These are phyloP conservation scores for Apamea crenata DNA, from an alignment of 2,888 invertebrate genomes.

Conservation along the genomic window DNA sequence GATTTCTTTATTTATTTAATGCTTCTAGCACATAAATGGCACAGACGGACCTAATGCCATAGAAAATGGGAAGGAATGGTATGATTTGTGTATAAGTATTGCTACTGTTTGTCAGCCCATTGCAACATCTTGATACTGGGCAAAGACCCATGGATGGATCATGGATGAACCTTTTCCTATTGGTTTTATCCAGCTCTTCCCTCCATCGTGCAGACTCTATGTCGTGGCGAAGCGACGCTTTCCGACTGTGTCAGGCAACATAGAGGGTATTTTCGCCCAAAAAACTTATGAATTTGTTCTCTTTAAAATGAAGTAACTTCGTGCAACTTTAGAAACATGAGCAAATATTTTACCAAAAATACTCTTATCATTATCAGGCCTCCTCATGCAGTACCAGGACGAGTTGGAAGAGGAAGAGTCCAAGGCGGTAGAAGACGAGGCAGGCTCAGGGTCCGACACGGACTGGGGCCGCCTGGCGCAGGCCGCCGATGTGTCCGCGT, in stretches of 20 bases:
- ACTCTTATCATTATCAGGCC: constrained; percentile 68
- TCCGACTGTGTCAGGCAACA: not conserved
- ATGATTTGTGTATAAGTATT: too few relatives aligned
- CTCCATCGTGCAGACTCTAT: not conserved
- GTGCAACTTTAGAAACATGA: too few relatives aligned
- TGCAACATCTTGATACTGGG: not conserved
- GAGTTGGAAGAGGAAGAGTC: constrained; percentile 77
- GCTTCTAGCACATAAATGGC: too few relatives aligned
- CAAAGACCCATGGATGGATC: not conserved
- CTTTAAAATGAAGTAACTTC: too few relatives aligned
- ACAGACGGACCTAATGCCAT: too few relatives aligned
- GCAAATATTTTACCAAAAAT: too few relatives aligned
- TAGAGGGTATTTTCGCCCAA: not conserved
- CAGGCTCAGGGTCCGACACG: constrained; percentile 78
- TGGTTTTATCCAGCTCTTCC: not conserved
- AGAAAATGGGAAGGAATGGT: too few relatives aligned
- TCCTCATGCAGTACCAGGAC: constrained; percentile 85
- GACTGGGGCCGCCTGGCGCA: constrained; percentile 81
- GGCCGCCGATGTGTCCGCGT: constrained; percentile 43
- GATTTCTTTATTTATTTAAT: too few relatives aligned
- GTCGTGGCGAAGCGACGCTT: not conserved
- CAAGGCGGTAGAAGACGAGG: constrained; percentile 55
- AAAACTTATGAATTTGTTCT: not conserved
- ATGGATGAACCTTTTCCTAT: too few relatives aligned
- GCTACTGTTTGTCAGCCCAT: too few relatives aligned